A percentile compares a stretch with the other conserved stretches of the same genome.
These are phyloP conservation scores for Hipposideros larvatus DNA, from an alignment of 2,797 vertebrate species.

Conservation along the genomic window DNA sequence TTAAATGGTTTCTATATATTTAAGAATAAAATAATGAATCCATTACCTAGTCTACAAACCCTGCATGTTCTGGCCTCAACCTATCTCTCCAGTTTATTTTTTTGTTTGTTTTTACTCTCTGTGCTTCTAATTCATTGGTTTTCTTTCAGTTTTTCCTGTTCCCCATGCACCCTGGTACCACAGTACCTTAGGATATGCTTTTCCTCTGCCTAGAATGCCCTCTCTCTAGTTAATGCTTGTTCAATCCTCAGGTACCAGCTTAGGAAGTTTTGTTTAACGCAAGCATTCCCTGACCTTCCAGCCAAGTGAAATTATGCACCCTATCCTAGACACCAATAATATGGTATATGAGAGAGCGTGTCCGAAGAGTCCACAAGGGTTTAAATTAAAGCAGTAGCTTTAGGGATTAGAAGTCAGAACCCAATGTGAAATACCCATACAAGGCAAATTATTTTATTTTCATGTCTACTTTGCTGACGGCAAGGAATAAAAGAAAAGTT, in stretches of 20 bases:
- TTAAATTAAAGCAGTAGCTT: neutral
- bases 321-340: neutral
- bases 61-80: neutral
- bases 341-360: neutral
- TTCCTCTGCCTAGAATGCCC: neutral
- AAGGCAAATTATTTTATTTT: constrained; percentile 60
- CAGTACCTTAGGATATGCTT: neutral
- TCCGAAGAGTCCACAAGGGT: neutral
- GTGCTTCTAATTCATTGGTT: neutral
- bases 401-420: constrained; percentile 26
- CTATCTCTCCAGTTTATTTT: neutral
- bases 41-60: neutral
- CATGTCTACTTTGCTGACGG: neutral
- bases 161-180: neutral
- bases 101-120: neutral
- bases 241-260: neutral
- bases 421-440: neutral
- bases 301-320: neutral
- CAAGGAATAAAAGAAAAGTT: neutral
- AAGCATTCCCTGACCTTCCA: neutral
- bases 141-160: neutral
- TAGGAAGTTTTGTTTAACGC: neutral
- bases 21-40: neutral
- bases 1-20: neutral
- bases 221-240: neutral